Conservation (phyloP, 1,140 invertebrate genomes). For the Piezodorus guildinii region DNA sequence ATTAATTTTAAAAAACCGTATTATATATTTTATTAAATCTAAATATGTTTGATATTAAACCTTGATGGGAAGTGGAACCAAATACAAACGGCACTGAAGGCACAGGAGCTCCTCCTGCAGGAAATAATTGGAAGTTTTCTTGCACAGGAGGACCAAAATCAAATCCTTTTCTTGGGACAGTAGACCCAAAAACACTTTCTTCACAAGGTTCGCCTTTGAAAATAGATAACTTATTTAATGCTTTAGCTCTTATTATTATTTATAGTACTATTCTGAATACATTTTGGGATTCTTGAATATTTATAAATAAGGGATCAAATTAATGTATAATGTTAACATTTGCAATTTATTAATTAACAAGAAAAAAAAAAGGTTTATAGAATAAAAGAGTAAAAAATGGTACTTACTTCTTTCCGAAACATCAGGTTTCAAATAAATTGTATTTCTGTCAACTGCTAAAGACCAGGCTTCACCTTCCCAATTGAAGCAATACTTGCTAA, state of each 20-base stretch:
- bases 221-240: too few relatives aligned
- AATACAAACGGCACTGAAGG: slow-evolving; percentile 44
- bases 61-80: slow-evolving; percentile 26
- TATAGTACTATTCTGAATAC: too few relatives aligned
- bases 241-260: too few relatives aligned
- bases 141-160: slow-evolving; percentile 36
- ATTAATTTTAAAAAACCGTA: neutral
- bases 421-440: slow-evolving; percentile 55
- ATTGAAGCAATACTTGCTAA: slow-evolving; percentile 56
- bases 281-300: too few relatives aligned
- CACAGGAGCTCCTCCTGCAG: slow-evolving; percentile 26
- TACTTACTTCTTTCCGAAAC: neutral
- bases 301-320: too few relatives aligned
- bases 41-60: neutral
- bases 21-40: neutral
- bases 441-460: slow-evolving; percentile 52
- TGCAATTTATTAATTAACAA: too few relatives aligned
- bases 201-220: neutral
- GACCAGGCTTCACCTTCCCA: slow-evolving; percentile 62
- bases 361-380: too few relatives aligned
- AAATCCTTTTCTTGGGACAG: slow-evolving; percentile 42
- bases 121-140: slow-evolving; percentile 19
- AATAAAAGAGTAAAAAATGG: neutral
- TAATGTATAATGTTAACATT: too few relatives aligned
- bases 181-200: slow-evolving; percentile 10